phyloP scores from a whole-genome alignment of 2,797 vertebrate genomes.

The Microcaecilia unicolor region DNA sequence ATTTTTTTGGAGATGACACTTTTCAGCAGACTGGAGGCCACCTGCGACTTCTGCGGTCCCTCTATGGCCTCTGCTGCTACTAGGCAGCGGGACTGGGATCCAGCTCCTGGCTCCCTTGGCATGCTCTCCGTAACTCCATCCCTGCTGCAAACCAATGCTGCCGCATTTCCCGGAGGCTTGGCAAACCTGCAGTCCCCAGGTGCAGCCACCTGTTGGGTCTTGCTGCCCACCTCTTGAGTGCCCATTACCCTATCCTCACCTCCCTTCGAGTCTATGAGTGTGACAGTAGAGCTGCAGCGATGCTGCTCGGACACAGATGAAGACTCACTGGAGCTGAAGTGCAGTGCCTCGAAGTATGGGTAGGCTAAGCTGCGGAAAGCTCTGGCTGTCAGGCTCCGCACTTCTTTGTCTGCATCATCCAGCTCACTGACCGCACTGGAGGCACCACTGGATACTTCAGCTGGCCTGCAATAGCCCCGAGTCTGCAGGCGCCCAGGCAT shows the following conservation, averaged over 20 bases:
- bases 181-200: too few relatives aligned
- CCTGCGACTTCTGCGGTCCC: slow-evolving; percentile 73
- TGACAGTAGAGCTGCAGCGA: too few relatives aligned
- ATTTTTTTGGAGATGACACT: slow-evolving; percentile 97
- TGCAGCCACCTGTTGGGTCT: too few relatives aligned
- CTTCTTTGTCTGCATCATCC: slow-evolving; percentile 95
- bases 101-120: slow-evolving; percentile 37
- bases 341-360: slow-evolving; percentile 86
- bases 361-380: slow-evolving; percentile 92
- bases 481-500: slow-evolving; percentile 82
- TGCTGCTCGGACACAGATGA: too few relatives aligned
- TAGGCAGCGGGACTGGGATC: too few relatives aligned
- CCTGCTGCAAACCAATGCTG: too few relatives aligned
- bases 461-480: slow-evolving; percentile 54
- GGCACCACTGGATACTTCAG: slow-evolving; percentile 86
- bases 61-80: slow-evolving; percentile 33
- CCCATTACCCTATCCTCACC: too few relatives aligned
- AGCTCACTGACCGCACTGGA: slow-evolving; percentile 93
- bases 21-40: slow-evolving; percentile 86
- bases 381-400: slow-evolving; percentile 85
- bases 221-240: too few relatives aligned
- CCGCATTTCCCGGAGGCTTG: too few relatives aligned
- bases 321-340: slow-evolving; percentile 86
- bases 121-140: slow-evolving; percentile 54
- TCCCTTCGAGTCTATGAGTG: too few relatives aligned